A percentile compares a stretch with the other conserved stretches of the same genome.
Evolutionary conservation across 2,888 invertebrate species (phyloP).

Genomic region (Oscheius sp.): DNA sequence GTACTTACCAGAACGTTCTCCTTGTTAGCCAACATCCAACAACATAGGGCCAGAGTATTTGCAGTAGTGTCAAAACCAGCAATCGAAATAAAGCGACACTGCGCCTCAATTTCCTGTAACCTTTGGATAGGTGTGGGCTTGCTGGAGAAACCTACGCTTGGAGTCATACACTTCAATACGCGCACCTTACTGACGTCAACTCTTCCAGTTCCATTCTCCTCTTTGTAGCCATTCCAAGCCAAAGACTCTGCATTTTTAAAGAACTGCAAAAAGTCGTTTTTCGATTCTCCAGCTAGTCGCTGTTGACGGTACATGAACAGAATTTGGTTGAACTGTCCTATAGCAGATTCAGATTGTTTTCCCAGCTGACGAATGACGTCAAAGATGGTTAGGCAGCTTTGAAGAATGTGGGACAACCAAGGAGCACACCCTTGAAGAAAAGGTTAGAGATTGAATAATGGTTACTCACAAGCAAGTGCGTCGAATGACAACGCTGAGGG

Average conservation of each 20-base stretch:
- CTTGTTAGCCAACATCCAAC: slow-evolving; percentile 56
- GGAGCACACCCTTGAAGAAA: slow-evolving; percentile 14
- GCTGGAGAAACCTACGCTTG: slow-evolving; percentile 29
- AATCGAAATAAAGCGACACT: slow-evolving; percentile 61
- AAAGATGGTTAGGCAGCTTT: not conserved
- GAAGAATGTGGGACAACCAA: slow-evolving; percentile 13
- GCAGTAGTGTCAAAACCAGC: slow-evolving; percentile 69
- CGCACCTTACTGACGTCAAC: slow-evolving; percentile 34
- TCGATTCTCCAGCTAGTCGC: slow-evolving; percentile 9
- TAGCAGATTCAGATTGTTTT: not conserved
- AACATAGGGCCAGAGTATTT: slow-evolving; percentile 57
- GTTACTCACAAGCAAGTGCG: slow-evolving; percentile 42
- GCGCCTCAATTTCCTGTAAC: slow-evolving; percentile 60
- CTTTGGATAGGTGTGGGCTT: slow-evolving; percentile 1
- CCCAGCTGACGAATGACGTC: slow-evolving; percentile 5
- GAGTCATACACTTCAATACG: slow-evolving; percentile 25
- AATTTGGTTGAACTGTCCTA: slow-evolving; percentile 23
- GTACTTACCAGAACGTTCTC: slow-evolving; percentile 40
- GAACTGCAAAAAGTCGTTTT: slow-evolving; percentile 36
- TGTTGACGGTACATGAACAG: slow-evolving; percentile 8
- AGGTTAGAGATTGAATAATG: not conserved
- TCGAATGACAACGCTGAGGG: slow-evolving; percentile 18
- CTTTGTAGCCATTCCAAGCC: slow-evolving; percentile 10
- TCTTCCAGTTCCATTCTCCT: slow-evolving; percentile 18
- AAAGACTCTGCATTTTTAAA: slow-evolving; percentile 37